Evolutionary conservation across 1,140 invertebrate species (phyloP).

Genomic region (Aphelinus atriplicis): DNA sequence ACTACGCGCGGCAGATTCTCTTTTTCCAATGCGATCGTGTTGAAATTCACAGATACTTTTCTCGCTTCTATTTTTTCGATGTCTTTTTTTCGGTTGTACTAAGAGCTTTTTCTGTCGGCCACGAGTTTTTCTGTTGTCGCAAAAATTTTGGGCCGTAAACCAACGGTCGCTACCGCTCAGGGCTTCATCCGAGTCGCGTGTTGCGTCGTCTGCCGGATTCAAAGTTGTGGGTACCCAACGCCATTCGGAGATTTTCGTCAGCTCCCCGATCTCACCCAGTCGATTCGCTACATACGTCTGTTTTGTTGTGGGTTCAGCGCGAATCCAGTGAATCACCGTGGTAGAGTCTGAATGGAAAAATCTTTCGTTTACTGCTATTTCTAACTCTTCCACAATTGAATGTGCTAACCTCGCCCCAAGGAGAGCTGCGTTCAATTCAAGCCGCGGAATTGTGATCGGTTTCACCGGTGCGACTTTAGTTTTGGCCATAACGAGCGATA

Average conservation of each 20-base stretch:
- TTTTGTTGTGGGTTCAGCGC: slow-evolving; percentile 19
- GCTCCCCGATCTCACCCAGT: slow-evolving; percentile 49
- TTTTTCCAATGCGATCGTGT: no score
- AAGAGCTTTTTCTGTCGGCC: no score
- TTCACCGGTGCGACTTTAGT: slow-evolving; percentile 54
- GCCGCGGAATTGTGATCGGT: slow-evolving; percentile 53
- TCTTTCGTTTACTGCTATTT: background rate
- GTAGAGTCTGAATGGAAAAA: slow-evolving; percentile 53
- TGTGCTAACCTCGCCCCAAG: slow-evolving; percentile 43
- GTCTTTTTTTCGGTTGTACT: no score
- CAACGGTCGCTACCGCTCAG: background rate
- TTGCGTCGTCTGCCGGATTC: slow-evolving; percentile 17
- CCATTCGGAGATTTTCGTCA: slow-evolving; percentile 25
- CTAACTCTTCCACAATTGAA: background rate
- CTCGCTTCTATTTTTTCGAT: no score
- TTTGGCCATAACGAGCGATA: background rate
- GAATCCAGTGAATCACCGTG: slow-evolving; percentile 52
- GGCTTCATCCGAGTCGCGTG: background rate
- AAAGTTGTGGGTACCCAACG: background rate
- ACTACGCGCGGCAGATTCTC: no score
- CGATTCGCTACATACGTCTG: slow-evolving; percentile 51
- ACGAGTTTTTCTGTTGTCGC: background rate
- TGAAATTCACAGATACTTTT: no score
- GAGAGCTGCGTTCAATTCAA: slow-evolving; percentile 61
- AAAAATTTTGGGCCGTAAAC: slow-evolving; percentile 17